phyloP scores from a whole-genome alignment of 2,113 vertebrate species.

The Mastomys natalensis region DNA sequence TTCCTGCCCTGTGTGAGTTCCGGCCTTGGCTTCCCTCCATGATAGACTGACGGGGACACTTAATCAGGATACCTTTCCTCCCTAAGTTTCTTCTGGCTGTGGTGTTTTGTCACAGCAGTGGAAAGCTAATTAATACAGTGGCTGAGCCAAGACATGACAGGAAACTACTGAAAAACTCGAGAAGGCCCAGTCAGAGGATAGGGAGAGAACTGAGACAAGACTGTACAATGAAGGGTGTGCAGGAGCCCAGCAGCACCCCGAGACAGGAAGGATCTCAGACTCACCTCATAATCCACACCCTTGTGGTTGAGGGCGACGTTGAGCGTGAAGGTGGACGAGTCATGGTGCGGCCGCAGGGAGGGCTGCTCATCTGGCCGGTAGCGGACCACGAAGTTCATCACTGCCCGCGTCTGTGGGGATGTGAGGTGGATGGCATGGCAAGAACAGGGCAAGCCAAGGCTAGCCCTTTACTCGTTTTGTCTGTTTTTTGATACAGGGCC shows the following conservation, averaged over 20 bases:
- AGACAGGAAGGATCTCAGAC: neutral
- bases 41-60: neutral
- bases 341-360: constrained; percentile 91
- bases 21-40: neutral
- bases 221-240: neutral
- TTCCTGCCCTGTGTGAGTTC: neutral
- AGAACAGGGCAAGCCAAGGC: accelerated
- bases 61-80: neutral
- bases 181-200: neutral
- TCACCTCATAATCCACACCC: constrained; percentile 90
- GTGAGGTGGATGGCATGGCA: accelerated
- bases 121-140: neutral
- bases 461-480: neutral
- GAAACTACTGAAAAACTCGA: neutral
- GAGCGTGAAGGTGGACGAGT: constrained; percentile 94
- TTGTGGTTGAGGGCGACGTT: constrained; percentile 93
- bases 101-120: neutral
- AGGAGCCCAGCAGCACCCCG: neutral
- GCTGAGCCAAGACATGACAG: neutral
- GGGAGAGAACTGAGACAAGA: neutral
- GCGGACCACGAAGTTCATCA: constrained; percentile 96
- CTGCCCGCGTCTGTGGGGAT: constrained; percentile 87
- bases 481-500: neutral
- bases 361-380: constrained; percentile 94
- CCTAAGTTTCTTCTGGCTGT: neutral